Evolutionary conservation across 1,140 invertebrate species (phyloP).

Genomic region (Charaxes varanes): DNA sequence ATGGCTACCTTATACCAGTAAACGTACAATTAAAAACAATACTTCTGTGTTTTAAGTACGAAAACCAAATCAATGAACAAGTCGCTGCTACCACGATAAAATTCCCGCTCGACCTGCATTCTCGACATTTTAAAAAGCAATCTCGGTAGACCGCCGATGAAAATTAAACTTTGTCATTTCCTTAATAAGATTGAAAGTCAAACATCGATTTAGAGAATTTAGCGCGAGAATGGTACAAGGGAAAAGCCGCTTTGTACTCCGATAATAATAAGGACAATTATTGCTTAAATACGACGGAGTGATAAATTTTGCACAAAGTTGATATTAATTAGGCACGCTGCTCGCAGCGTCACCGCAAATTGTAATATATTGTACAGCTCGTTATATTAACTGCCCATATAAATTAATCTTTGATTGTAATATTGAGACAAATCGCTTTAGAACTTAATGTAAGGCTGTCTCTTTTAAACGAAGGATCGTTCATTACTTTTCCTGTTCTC

Average conservation of each 20-base stretch:
- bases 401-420: constrained; percentile 23
- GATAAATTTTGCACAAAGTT: constrained; percentile 31
- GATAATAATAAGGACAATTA: constrained; percentile 12
- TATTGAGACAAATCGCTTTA: constrained; percentile 10
- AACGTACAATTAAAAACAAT: too few relatives aligned
- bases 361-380: constrained; percentile 45
- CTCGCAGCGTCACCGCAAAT: constrained; percentile 44
- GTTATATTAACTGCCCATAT: constrained; percentile 36
- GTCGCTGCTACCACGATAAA: constrained; percentile 18
- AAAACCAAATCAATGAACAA: constrained; percentile 15
- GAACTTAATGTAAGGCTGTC: too few relatives aligned
- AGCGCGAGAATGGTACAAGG: background rate
- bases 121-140: constrained; percentile 9
- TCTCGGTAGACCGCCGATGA: background rate
- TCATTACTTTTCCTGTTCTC: too few relatives aligned
- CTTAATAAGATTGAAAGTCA: constrained; percentile 7
- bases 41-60: constrained; percentile 14
- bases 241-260: constrained; percentile 8
- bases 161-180: background rate
- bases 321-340: constrained; percentile 51
- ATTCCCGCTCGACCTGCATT: constrained; percentile 13
- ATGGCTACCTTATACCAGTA: background rate
- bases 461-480: too few relatives aligned
- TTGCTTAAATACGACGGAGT: constrained; percentile 2
- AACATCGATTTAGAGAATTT: constrained; percentile 3